Base-by-base conservation (phyloP, 2,113 vertebrate species). In the Athene cunicularia region DNA sequence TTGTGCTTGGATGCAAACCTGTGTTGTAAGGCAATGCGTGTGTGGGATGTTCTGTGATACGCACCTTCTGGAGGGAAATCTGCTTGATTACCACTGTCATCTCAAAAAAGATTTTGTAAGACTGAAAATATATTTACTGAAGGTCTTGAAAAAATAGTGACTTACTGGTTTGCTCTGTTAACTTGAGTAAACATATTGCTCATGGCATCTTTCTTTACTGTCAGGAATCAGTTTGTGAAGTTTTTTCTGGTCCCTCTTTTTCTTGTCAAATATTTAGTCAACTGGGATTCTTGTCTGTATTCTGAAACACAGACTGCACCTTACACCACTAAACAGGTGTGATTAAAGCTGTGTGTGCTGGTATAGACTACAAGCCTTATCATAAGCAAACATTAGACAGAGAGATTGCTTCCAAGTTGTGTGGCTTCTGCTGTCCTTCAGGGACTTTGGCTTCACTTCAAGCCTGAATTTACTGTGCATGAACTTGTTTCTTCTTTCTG, bases 21-120 rank as follows among this genome's bases (percentile, higher is more conserved):
- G 0, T 8, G 50, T 56, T 75, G 62, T 43, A 50, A 88, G 43
- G 56, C 17, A 3, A 10, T 2, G 18, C 0, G 0, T 2, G 5
- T 3, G 45, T 22, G 56, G 71, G 64, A 16, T 75, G 73, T 64
- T 93, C 79, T 52, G 82, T 39, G 45, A 45, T 55, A 27, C 1
- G 0, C 59, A 14, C 67, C 73, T 92, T 80, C 68, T 67, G 94
- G 43, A 76, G 28, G 39, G 23, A 20, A 53, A 80, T 80, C 73
- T 85, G 73, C 62, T 86, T 33, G 41, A 23, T 87, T 49, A 11
- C 26, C 28, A 3, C 71, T 62, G 58, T 24, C 23, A 27, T 22
- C 74, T 85, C 71, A 45, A 15, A 90, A 63, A 86, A 73, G 27
- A 14, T 9, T 6, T 3, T 30, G 32, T 75, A 41, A 64, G 21